These are phyloP conservation scores for Coregonus suidteri DNA, from an alignment of 2,797 vertebrate species.

Conservation along the genomic window DNA sequence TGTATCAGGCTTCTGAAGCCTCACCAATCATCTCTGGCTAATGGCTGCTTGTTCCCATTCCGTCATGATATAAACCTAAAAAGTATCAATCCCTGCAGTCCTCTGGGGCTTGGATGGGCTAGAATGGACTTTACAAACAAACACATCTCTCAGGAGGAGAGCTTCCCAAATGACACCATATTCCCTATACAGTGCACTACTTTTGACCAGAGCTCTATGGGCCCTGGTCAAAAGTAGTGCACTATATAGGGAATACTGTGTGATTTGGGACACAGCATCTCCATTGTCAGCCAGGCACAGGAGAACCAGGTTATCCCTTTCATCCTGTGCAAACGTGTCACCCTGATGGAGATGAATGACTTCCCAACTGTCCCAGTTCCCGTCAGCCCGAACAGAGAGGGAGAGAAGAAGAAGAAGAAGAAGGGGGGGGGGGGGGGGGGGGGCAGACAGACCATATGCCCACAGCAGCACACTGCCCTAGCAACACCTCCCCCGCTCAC, in stretches of 20 bases:
- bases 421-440: conserved; percentile 4
- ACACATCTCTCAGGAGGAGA: conserved; percentile 29
- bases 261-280: conserved; percentile 1
- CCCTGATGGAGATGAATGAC: conserved; percentile 74
- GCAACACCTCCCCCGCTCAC: not conserved
- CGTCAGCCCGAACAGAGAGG: conserved; percentile 48
- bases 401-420: conserved; percentile 14
- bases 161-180: not conserved
- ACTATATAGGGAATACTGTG: not conserved
- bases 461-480: conserved; percentile 48
- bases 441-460: conserved; percentile 46
- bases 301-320: conserved; percentile 27
- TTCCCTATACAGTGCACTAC: not conserved
- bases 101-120: not conserved
- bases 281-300: conserved; percentile 38
- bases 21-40: conserved; percentile 12
- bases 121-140: conserved; percentile 3
- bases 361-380: conserved; percentile 65
- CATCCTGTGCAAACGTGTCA: conserved; percentile 55
- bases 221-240: too few species aligned
- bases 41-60: conserved; percentile 16
- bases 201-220: not conserved
- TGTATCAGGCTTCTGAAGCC: not conserved
- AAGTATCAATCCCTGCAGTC: conserved; percentile 4
- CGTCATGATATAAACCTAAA: not conserved